These are phyloP conservation scores for Cheumatopsyche charites DNA, from an alignment of 1,140 invertebrate species.

Conservation along the genomic window DNA sequence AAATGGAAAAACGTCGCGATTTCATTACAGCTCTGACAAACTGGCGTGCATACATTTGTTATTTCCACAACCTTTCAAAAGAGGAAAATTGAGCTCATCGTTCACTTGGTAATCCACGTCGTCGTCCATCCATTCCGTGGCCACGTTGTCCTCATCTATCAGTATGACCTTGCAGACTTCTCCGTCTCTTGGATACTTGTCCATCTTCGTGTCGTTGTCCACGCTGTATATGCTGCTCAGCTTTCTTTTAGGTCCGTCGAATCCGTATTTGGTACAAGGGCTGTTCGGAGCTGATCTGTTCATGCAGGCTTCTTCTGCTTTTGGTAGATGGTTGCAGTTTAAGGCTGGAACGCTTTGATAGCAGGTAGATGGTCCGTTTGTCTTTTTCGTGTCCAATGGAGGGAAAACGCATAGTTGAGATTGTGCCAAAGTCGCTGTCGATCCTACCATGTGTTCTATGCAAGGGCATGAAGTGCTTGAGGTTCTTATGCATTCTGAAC, in stretches of 20 bases:
- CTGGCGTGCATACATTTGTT: constrained; percentile 32
- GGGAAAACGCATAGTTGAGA: constrained; percentile 52
- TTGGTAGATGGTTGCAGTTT: constrained; percentile 43
- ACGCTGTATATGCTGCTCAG: constrained; percentile 3
- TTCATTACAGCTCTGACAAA: not conserved
- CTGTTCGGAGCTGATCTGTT: constrained; percentile 60
- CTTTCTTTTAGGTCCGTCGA: constrained; percentile 28
- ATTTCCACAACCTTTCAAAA: constrained; percentile 46
- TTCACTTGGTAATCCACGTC: constrained; percentile 45
- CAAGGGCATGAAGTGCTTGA: constrained; percentile 68
- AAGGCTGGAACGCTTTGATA: constrained; percentile 54
- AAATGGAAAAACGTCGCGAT: not conserved
- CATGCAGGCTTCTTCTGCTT: constrained; percentile 43
- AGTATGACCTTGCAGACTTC: constrained; percentile 39
- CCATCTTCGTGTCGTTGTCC: not conserved
- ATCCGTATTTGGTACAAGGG: constrained; percentile 50
- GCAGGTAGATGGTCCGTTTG: constrained; percentile 30
- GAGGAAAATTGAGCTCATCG: constrained; percentile 48
- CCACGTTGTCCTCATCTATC: constrained; percentile 46
- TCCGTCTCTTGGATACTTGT: constrained; percentile 14
- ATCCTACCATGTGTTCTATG: constrained; percentile 62
- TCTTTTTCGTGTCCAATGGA: constrained; percentile 48
- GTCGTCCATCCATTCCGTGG: constrained; percentile 42
- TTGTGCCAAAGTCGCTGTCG: constrained; percentile 51
- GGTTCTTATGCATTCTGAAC: constrained; percentile 57